Evolutionary conservation across 2,797 vertebrate species (phyloP).

Genomic region (Chloroceryle amazona): DNA sequence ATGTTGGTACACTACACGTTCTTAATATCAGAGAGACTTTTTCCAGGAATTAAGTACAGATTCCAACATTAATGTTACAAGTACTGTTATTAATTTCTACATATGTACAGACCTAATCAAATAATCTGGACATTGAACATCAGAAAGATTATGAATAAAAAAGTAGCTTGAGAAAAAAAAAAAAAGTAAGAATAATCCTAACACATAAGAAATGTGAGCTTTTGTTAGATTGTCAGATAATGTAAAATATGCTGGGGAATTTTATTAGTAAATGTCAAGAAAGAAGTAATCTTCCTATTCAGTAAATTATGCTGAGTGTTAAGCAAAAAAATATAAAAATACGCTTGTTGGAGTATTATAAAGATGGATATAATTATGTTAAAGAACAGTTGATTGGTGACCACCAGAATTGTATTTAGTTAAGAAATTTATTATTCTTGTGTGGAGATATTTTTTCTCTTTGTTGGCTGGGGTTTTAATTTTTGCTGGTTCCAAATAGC

Average conservation of each 20-base stretch:
- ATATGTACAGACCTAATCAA: neutral
- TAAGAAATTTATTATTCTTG: neutral
- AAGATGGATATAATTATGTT: neutral
- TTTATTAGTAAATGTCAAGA: neutral
- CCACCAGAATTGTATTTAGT: neutral
- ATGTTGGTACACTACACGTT: neutral
- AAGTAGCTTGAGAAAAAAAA: neutral
- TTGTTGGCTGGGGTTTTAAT: neutral
- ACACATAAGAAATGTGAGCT: neutral
- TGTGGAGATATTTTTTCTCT: neutral
- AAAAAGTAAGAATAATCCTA: neutral
- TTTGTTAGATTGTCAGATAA: neutral
- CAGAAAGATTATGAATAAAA: neutral
- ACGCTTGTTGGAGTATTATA: neutral
- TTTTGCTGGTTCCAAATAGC: conserved; percentile 33
- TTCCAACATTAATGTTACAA: neutral
- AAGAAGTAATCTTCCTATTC: neutral
- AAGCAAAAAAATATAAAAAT: neutral
- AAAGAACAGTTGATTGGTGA: neutral
- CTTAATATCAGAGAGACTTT: neutral
- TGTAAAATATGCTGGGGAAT: neutral
- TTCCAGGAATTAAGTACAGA: neutral
- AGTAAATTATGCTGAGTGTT: neutral
- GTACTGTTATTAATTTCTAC: neutral
- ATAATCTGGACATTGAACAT: neutral